Percentiles rank a stretch among this genome's conserved stretches.
These are phyloP conservation scores for Tylochromis polylepis DNA, from an alignment of 2,113 vertebrate genomes.

Conservation along the genomic window DNA sequence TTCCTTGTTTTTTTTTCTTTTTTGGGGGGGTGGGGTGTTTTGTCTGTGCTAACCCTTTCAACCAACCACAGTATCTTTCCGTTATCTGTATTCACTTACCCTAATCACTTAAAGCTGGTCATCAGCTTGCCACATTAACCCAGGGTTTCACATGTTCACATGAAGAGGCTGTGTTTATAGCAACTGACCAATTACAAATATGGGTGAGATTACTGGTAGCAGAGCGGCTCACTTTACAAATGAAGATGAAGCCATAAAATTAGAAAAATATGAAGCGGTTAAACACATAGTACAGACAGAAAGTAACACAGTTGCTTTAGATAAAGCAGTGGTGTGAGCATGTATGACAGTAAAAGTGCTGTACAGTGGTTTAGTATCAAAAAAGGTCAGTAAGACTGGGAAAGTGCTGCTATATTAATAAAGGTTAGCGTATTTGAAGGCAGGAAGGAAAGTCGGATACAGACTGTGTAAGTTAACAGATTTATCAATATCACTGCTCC, in stretches of 20 bases:
- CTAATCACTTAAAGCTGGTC: not conserved
- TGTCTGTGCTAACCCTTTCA: not conserved
- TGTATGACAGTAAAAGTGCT: not conserved
- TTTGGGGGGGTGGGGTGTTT: not conserved
- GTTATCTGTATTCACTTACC: not conserved
- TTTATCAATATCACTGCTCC: not conserved
- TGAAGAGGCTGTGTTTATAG: not conserved
- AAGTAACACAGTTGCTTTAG: not conserved
- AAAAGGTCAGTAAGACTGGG: not conserved
- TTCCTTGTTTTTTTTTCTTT: too few species aligned
- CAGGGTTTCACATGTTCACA: not conserved
- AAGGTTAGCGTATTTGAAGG: not conserved
- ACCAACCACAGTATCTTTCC: not conserved
- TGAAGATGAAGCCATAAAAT: not conserved
- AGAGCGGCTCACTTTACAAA: not conserved
- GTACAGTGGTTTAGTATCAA: not conserved
- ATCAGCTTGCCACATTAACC: not conserved
- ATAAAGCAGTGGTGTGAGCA: not conserved
- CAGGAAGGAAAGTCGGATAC: not conserved
- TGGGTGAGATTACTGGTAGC: not conserved
- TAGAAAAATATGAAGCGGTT: not conserved
- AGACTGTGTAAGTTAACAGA: not conserved
- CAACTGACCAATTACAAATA: not conserved
- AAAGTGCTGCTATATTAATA: not conserved
- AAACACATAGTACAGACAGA: not conserved